phyloP scores from a whole-genome alignment of 2,888 invertebrate genomes.

The Neoascia interrupta region DNA sequence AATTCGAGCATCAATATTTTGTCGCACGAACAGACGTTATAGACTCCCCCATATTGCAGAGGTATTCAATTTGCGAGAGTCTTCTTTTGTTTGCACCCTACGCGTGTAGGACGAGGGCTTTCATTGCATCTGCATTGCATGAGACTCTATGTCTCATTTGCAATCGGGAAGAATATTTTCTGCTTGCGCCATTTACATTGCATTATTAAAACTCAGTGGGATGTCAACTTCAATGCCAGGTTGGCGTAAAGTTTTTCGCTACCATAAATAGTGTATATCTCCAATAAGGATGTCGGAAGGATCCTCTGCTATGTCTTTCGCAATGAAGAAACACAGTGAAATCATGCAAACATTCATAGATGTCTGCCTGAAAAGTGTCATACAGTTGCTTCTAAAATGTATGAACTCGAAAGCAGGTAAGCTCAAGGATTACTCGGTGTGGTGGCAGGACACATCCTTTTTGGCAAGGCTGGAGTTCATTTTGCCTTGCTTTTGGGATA shows the following conservation, averaged over 20 bases:
- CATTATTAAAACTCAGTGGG: constrained; percentile 63
- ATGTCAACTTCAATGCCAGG: constrained; percentile 61
- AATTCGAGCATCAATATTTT: constrained; percentile 67
- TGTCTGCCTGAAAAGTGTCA: constrained; percentile 64
- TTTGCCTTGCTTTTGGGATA: constrained; percentile 29
- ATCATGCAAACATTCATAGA: constrained; percentile 61
- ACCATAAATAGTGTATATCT: constrained; percentile 42
- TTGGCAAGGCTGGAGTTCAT: constrained; percentile 7
- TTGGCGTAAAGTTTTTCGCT: constrained; percentile 47
- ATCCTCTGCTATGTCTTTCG: constrained; percentile 28
- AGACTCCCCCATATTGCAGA: neutral
- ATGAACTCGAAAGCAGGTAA: too few relatives aligned
- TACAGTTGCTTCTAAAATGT: constrained; percentile 44
- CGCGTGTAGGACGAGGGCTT: neutral
- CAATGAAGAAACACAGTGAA: too few relatives aligned
- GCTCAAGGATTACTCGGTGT: too few relatives aligned
- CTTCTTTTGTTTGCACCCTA: constrained; percentile 1
- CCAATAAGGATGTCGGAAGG: constrained; percentile 22
- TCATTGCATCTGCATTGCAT: constrained; percentile 59
- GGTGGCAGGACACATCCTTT: constrained; percentile 1
- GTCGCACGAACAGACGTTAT: constrained; percentile 34
- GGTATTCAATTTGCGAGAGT: neutral
- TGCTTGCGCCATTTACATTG: constrained; percentile 37
- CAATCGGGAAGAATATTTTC: constrained; percentile 12
- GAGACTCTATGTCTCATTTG: constrained; percentile 32